Conservation (phyloP, 2,797 vertebrate genomes). For the Coregonus sp. region DNA sequence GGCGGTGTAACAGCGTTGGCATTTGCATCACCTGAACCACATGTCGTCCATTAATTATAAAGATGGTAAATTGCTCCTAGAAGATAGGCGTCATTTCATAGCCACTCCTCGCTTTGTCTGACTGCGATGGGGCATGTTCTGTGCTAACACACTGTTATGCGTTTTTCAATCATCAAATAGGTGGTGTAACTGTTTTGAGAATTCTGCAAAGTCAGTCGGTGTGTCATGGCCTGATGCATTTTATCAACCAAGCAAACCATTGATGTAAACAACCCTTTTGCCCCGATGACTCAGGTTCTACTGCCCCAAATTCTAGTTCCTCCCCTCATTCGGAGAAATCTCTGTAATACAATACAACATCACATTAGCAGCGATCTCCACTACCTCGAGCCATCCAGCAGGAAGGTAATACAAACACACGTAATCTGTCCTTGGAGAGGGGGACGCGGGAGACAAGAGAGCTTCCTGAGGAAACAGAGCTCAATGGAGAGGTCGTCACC, state of each 20-base stretch:
- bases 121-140: background rate
- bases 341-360: background rate
- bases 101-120: conserved; percentile 1
- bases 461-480: conserved; percentile 62
- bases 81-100: conserved; percentile 1
- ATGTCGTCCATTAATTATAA: conserved; percentile 42
- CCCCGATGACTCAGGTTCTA: background rate
- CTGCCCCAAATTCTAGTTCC: background rate
- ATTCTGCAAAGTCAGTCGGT: background rate
- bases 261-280: background rate
- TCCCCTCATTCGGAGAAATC: conserved; percentile 9
- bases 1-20: conserved; percentile 25
- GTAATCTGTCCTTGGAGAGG: background rate
- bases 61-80: background rate
- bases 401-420: conserved; percentile 2
- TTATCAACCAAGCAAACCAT: background rate
- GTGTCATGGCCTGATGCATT: background rate
- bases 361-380: conserved; percentile 11
- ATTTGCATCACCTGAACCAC: conserved; percentile 31
- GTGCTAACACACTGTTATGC: background rate
- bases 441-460: conserved; percentile 46
- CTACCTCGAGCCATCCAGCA: background rate
- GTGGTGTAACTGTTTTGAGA: background rate
- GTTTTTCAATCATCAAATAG: background rate
- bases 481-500: conserved; percentile 50